Conservation (phyloP, 2,797 vertebrate species). For the Lithobates pipiens region DNA sequence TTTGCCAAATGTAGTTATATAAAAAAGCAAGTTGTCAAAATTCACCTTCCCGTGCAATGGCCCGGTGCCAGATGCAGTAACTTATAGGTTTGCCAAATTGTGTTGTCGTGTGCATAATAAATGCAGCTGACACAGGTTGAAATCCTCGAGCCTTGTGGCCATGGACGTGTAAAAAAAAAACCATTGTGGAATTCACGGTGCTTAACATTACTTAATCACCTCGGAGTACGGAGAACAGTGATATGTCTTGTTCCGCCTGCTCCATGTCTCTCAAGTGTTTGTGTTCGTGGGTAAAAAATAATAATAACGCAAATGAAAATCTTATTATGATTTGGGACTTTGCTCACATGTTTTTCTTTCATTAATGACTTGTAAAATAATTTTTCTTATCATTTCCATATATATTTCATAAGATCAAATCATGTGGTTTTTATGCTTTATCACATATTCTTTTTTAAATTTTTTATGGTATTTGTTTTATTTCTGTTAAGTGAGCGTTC, state of each 20-base stretch:
- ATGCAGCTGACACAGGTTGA: constrained; percentile 72
- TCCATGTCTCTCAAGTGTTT: not conserved
- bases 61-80: constrained; percentile 69
- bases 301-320: not conserved
- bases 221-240: not conserved
- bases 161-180: constrained; percentile 68
- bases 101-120: constrained; percentile 74
- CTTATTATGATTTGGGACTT: no score
- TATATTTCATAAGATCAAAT: no score
- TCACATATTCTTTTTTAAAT: no score
- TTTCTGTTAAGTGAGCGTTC: no score
- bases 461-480: no score
- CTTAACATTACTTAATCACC: constrained; percentile 58
- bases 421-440: no score
- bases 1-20: constrained; percentile 73
- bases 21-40: constrained; percentile 69
- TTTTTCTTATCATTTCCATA: no score
- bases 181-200: constrained; percentile 69
- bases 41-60: constrained; percentile 70
- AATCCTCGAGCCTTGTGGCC: constrained; percentile 66
- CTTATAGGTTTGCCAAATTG: constrained; percentile 68
- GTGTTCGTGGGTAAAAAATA: not conserved
- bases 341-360: no score
- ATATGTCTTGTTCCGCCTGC: constrained; percentile 25
- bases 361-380: no score